Conservation (phyloP, 1,140 invertebrate genomes). For the Papilio polyxenes region DNA sequence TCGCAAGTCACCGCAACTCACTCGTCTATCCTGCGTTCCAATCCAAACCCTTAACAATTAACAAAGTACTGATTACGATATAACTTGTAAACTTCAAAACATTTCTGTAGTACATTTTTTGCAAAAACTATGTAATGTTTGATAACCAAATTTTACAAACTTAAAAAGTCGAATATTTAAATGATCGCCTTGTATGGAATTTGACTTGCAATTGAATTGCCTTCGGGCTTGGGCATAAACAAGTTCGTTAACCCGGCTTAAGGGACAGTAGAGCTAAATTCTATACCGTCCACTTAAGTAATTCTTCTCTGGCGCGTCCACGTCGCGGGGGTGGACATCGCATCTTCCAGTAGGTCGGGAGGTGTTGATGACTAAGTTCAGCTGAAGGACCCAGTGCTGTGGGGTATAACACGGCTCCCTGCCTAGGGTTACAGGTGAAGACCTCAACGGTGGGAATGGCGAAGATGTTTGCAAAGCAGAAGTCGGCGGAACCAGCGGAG, state of each 20-base stretch:
- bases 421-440: slow-evolving; percentile 43
- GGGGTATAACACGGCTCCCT: slow-evolving; percentile 39
- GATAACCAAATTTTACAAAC: background rate
- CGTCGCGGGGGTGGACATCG: slow-evolving; percentile 41
- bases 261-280: background rate
- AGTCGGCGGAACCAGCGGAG: slow-evolving; percentile 8
- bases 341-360: slow-evolving; percentile 40
- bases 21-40: background rate
- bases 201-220: too few relatives aligned
- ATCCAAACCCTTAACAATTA: too few relatives aligned
- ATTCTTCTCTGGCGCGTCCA: slow-evolving; percentile 19
- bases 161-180: background rate
- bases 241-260: background rate
- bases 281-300: slow-evolving; percentile 33
- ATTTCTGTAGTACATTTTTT: background rate
- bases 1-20: too few relatives aligned
- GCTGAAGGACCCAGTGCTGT: slow-evolving; percentile 21
- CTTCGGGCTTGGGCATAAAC: background rate
- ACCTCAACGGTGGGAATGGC: slow-evolving; percentile 38
- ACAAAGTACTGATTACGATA: background rate
- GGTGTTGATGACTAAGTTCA: slow-evolving; percentile 33
- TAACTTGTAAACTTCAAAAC: background rate
- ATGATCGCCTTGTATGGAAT: too few relatives aligned
- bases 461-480: slow-evolving; percentile 18
- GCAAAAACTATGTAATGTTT: too few relatives aligned